Percentiles rank a stretch among this genome's conserved stretches.
phyloP scores from a whole-genome alignment of 2,113 vertebrate species.

The Serinus canaria region DNA sequence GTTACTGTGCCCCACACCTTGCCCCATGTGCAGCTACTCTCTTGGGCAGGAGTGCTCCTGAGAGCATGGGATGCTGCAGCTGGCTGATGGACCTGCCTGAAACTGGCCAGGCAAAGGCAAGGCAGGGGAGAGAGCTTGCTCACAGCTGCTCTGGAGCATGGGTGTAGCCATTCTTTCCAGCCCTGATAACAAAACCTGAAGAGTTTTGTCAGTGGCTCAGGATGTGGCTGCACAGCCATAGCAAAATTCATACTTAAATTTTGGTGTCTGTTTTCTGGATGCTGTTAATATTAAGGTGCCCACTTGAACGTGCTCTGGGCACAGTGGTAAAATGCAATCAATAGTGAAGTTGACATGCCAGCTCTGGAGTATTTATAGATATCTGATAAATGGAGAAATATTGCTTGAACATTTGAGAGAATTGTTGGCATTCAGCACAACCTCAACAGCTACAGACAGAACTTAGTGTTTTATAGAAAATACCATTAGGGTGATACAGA shows the following conservation, averaged over 20 bases:
- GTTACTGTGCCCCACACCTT: background rate
- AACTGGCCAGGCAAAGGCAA: background rate
- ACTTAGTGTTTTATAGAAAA: background rate
- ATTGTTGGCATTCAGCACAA: background rate
- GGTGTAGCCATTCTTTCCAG: background rate
- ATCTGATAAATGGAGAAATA: background rate
- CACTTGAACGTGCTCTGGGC: background rate
- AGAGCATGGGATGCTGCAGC: accelerated
- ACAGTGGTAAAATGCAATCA: background rate
- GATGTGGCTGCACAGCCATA: background rate
- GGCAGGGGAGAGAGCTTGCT: background rate
- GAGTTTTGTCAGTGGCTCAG: background rate
- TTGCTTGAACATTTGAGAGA: background rate
- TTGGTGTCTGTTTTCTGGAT: background rate
- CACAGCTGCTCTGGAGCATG: background rate
- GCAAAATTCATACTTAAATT: background rate
- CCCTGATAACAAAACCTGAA: background rate
- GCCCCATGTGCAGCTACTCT: background rate
- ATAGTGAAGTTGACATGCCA: background rate
- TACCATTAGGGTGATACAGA: background rate
- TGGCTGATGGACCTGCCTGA: background rate
- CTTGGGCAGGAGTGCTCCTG: background rate
- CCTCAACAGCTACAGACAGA: background rate
- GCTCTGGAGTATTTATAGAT: background rate
- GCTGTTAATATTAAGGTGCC: background rate